Evolutionary conservation across 23 tunicate species (phyloP).

Genomic region (Halocynthia aurantium): DNA sequence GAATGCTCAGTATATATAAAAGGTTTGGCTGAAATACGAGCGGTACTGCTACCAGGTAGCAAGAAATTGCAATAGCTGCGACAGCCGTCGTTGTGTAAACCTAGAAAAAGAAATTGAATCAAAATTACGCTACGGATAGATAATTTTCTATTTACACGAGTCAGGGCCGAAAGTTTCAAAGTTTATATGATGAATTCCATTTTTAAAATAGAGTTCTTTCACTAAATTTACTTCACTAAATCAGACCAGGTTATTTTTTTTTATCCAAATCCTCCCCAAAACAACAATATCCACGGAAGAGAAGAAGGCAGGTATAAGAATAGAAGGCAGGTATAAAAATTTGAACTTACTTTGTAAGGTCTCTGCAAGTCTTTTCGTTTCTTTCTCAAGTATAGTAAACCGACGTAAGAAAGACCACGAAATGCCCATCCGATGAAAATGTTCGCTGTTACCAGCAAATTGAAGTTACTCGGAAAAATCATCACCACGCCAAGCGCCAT

Average conservation of each 20-base stretch:
- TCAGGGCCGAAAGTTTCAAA: neutral
- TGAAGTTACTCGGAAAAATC: slow-evolving; percentile 76
- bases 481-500: slow-evolving; percentile 29
- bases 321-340: neutral
- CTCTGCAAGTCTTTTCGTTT: slow-evolving; percentile 37
- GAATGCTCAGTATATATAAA: slow-evolving; percentile 44
- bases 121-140: neutral
- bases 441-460: slow-evolving; percentile 54
- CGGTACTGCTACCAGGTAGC: slow-evolving; percentile 50
- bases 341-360: slow-evolving; percentile 63
- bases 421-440: slow-evolving; percentile 60
- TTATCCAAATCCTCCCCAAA: neutral
- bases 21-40: slow-evolving; percentile 53
- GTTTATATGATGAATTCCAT: neutral
- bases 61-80: slow-evolving; percentile 26
- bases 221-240: neutral
- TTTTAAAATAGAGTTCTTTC: neutral
- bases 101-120: slow-evolving; percentile 31
- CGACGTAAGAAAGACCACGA: slow-evolving; percentile 39
- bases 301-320: neutral
- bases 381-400: slow-evolving; percentile 42
- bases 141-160: neutral
- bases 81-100: slow-evolving; percentile 67
- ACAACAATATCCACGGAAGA: neutral
- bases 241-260: neutral